phyloP scores from a whole-genome alignment of 1,140 invertebrate genomes.

The Gryllus bimaculatus region DNA sequence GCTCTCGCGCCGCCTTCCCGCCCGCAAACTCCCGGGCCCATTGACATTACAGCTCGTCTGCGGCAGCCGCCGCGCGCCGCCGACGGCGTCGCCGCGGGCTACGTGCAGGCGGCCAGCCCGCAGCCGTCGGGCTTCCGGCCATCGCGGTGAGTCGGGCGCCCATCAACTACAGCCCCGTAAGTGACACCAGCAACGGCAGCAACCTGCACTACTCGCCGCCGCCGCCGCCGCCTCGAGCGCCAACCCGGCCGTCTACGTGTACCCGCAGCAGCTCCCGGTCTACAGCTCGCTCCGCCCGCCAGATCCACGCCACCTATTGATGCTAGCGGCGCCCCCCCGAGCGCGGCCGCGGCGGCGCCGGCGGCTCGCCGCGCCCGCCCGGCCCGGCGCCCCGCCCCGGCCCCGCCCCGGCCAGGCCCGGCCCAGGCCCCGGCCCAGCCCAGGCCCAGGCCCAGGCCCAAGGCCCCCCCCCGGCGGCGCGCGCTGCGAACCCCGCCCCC shows the following conservation, averaged over 20 bases:
- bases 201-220: neutral
- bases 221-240: too few species aligned
- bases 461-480: too few species aligned
- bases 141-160: conserved; percentile 69
- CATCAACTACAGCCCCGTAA: conserved; percentile 82
- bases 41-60: conserved; percentile 81
- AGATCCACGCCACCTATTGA: neutral
- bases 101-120: conserved; percentile 85
- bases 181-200: conserved; percentile 31
- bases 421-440: too few species aligned
- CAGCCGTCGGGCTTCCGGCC: conserved; percentile 76
- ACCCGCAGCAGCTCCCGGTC: neutral
- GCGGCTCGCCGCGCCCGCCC: too few species aligned
- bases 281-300: neutral
- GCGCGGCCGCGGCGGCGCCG: too few species aligned
- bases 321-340: neutral
- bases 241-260: neutral
- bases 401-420: too few species aligned
- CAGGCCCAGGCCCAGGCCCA: too few species aligned
- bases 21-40: conserved; percentile 70
- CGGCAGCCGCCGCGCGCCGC: conserved; percentile 29
- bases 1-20: conserved; percentile 67
- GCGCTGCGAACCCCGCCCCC: too few species aligned
- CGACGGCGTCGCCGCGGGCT: conserved; percentile 66
- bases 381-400: too few species aligned